Evolutionary conservation across 2,113 vertebrate genomes (phyloP).

Genomic region (Esox niger): DNA sequence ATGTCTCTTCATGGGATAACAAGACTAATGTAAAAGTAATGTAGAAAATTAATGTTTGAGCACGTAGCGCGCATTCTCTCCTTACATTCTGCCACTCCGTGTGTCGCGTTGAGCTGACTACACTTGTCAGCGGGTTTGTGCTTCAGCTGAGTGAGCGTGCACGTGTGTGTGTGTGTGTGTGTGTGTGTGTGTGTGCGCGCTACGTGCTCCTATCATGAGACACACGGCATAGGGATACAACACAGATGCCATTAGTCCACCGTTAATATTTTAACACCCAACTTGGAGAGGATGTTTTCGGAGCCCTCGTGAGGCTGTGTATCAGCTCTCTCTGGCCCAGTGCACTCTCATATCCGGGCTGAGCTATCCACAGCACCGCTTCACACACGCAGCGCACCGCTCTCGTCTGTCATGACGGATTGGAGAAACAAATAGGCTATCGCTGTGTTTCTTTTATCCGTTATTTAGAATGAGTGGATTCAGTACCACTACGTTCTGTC

Average conservation of each 20-base stretch:
- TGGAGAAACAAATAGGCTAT: too few relatives aligned
- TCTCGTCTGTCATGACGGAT: too few relatives aligned
- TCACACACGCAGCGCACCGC: neutral
- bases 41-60: constrained; percentile 63
- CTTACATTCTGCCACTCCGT: neutral
- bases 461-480: too few relatives aligned
- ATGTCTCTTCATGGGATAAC: constrained; percentile 22
- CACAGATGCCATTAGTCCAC: constrained; percentile 55
- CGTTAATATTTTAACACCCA: constrained; percentile 60
- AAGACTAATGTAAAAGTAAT: constrained; percentile 53
- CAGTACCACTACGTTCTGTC: too few relatives aligned
- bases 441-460: too few relatives aligned
- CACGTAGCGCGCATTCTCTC: constrained; percentile 36
- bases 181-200: too few relatives aligned
- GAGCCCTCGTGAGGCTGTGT: neutral
- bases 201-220: too few relatives aligned
- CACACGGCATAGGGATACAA: constrained; percentile 29
- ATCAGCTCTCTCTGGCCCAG: neutral
- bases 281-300: neutral
- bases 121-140: constrained; percentile 37
- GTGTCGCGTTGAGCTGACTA: constrained; percentile 21
- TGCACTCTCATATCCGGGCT: too few relatives aligned
- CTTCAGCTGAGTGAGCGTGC: too few relatives aligned
- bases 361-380: neutral
- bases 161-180: too few relatives aligned